phyloP scores from a whole-genome alignment of 2,888 invertebrate genomes.

The Onthophagus sagittarius region DNA sequence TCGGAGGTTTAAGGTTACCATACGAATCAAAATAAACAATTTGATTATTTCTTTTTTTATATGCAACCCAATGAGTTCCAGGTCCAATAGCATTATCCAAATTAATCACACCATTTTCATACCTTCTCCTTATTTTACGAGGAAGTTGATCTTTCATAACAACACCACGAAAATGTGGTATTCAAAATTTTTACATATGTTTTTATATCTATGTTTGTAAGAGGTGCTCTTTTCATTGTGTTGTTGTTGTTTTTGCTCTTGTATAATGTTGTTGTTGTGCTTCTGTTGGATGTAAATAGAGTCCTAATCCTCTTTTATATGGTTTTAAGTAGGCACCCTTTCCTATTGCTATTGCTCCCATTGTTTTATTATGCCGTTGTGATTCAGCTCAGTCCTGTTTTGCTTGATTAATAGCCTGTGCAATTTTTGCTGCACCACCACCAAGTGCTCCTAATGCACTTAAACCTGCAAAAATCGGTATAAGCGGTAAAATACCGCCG shows the following conservation, averaged over 20 bases:
- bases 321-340: background rate
- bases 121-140: background rate
- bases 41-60: slow-evolving; percentile 23
- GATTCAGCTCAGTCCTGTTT: slow-evolving; percentile 30
- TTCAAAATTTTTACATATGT: slow-evolving; percentile 16
- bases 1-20: background rate
- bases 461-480: slow-evolving; percentile 32
- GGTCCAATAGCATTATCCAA: slow-evolving; percentile 28
- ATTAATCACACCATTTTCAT: slow-evolving; percentile 26
- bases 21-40: background rate
- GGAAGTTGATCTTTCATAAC: background rate
- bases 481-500: slow-evolving; percentile 34
- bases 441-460: slow-evolving; percentile 28
- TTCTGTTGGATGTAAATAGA: slow-evolving; percentile 27
- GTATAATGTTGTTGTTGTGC: slow-evolving; percentile 26
- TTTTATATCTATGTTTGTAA: slow-evolving; percentile 28
- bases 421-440: slow-evolving; percentile 30
- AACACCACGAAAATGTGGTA: background rate
- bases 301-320: slow-evolving; percentile 13
- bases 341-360: slow-evolving; percentile 31
- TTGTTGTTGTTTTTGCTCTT: slow-evolving; percentile 26
- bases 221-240: slow-evolving; percentile 22
- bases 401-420: slow-evolving; percentile 32
- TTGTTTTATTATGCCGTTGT: slow-evolving; percentile 33
- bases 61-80: slow-evolving; percentile 27